Evolutionary conservation across 2,113 vertebrate genomes (phyloP), one percentile per base, ranked within the genome.

Genomic region (Emydura subglobosa): DNA sequence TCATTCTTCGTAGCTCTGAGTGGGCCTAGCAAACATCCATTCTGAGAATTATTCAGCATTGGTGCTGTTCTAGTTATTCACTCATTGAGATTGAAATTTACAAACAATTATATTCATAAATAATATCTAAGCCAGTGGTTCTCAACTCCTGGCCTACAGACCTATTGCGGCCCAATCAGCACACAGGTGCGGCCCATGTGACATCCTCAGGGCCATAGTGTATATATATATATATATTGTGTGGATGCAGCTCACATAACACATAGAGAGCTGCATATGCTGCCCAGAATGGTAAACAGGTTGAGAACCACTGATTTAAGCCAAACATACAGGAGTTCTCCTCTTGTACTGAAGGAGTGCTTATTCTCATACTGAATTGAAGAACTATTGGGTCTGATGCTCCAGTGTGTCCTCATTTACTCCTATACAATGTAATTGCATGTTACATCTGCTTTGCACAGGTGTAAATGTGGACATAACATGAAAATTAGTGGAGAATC

Each of bases 101-200:
- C 72, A 61, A 94, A 82, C 65, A 89, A 93, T 92, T 85, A 24
- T 87, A 72, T 82, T 90, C 83, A 34, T 14, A 83, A 94, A 87
- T 24, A 90, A 82, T 47, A 51, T 79, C 79, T 93, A 91, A 88
- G 0, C 2, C n/a, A 55, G 14, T 53, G 51, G 51, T 53, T 53
- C 51, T 53, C 16, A 53, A 17, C 51, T 14, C 51, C 4, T 53
- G 51, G 16, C 51, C 51, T 14, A 17, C 16, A 4, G 51, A 14
- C 51, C 51, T 53, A 13, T 53, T 53, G 51, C 14, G 16, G 51
- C 51, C 50, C 51, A 53, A 53, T 53, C 51, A 53, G 51, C 16
- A 17, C 51, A 53, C 14, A 53, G 13, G 13, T 53, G 51, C 16
- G 13, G 51, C 16, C 51, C 51, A 53, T 53, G 51, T 53, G 51